Evolutionary conservation across 2,797 vertebrate genomes (phyloP), one percentile per base, ranked within the genome.

Genomic region (Sebastes hopkinsi): DNA sequence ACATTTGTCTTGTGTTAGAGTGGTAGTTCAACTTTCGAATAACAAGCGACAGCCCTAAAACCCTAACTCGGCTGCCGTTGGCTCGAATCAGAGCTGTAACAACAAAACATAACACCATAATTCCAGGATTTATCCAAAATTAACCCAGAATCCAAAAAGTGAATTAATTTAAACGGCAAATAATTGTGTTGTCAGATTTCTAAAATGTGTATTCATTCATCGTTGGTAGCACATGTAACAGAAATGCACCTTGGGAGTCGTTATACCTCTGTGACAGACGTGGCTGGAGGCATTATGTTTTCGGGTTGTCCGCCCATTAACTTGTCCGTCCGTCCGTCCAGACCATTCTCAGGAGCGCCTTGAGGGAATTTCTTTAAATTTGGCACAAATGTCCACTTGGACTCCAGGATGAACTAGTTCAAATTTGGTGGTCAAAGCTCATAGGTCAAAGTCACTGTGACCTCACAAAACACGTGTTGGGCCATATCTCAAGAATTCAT

Each of bases 241-340:
- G 38, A 42, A 42, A 16, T 42, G 38, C 38, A 42, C 14, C 38
- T 16, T 42, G 38, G 38, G 14, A 16, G 38, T 42, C 14, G 14
- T 42, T 42, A 3, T 42, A 42, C 38, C 38, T 42, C 38, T 0
- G 14, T 0, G 14, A 42, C 38, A 42, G 0, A 0, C 14, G 14
- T 16, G 38, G 14, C 38, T 1, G 38, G 38, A 42, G 38, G 38
- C 38, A 42, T 42, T 42, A 16, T 42, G 38, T 42, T 42, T 42
- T 16, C 38, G 38, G 38, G 38, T 0, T 42, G 38, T 42, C 38
- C 38, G 0, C 0, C 14, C 38, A 42, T 42, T 36, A 36, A 36
- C 11, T 32, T 32, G 30, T 32, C 0, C 36, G 36, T 38, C 36
- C 38, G 2, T 42, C 38, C 38, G 0, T 38, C 36, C 36, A 42